Conservation (phyloP, 1,140 invertebrate species). For the Danaus plexippus region DNA sequence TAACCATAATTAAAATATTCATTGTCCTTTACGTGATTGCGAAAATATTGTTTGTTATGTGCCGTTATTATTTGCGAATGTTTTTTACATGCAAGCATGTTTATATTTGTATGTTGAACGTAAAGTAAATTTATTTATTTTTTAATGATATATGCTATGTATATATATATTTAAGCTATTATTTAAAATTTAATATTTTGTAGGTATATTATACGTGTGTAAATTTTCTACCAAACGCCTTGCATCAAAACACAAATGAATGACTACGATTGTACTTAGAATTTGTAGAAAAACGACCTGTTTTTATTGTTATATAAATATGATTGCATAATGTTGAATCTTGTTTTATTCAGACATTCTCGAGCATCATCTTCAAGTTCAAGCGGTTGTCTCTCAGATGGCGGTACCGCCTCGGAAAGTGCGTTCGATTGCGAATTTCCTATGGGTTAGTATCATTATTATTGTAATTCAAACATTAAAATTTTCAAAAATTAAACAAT, state of each 20-base stretch:
- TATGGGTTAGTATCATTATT: constrained; percentile 69
- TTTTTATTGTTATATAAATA: not conserved
- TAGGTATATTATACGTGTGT: not conserved
- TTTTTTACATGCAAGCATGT: not conserved
- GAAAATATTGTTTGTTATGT: no score
- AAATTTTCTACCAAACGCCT: constrained; percentile 3
- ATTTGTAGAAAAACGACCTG: no score
- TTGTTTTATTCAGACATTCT: constrained; percentile 60
- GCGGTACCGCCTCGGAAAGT: constrained; percentile 80
- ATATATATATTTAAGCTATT: not conserved
- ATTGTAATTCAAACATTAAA: constrained; percentile 6
- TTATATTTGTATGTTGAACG: no score
- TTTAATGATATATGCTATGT: not conserved
- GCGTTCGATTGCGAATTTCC: constrained; percentile 85
- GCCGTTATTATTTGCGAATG: not conserved
- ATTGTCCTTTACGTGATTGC: no score
- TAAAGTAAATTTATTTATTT: no score
- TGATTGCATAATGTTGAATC: constrained; percentile 2
- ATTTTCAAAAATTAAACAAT: not conserved
- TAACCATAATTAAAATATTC: no score
- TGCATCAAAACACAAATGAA: constrained; percentile 5
- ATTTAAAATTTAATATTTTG: no score
- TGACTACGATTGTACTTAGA: not conserved
- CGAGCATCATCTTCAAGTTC: constrained; percentile 85
- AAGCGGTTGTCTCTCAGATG: constrained; percentile 84